Evolutionary conservation across 2,113 vertebrate species (phyloP).

Genomic region (Condylura cristata): DNA sequence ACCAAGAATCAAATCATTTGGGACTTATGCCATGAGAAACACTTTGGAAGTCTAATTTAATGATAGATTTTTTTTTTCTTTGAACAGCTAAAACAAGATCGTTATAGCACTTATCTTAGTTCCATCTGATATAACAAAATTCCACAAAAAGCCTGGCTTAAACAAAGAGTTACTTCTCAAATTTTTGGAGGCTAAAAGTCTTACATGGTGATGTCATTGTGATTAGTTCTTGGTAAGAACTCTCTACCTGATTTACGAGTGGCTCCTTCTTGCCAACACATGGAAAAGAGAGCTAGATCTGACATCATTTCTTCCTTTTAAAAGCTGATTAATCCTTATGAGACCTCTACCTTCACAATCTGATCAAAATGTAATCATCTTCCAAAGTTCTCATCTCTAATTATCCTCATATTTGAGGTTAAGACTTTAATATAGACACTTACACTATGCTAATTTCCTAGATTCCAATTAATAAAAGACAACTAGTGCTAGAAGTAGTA

Average conservation of each 20-base stretch:
- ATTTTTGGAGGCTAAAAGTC: not conserved
- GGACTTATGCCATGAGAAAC: not conserved
- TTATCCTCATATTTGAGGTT: not conserved
- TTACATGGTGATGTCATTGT: accelerated
- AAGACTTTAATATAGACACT: not conserved
- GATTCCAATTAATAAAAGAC: not conserved
- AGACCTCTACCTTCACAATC: accelerated
- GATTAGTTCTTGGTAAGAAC: accelerated
- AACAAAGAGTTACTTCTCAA: not conserved
- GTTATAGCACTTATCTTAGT: not conserved
- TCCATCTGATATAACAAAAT: not conserved
- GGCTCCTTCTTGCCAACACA: not conserved
- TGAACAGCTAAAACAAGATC: not conserved
- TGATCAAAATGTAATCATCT: not conserved
- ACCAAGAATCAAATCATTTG: not conserved
- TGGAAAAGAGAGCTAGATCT: accelerated
- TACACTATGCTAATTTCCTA: not conserved
- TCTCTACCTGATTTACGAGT: not conserved
- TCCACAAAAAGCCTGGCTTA: no score
- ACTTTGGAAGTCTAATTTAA: not conserved
- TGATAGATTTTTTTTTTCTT: not conserved
- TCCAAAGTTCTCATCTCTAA: not conserved
- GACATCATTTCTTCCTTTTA: not conserved
- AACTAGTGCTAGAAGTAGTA: not conserved
- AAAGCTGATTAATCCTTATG: not conserved